These are phyloP conservation scores for Pempheris klunzingeri DNA, from an alignment of 2,797 vertebrate species.

Conservation along the genomic window DNA sequence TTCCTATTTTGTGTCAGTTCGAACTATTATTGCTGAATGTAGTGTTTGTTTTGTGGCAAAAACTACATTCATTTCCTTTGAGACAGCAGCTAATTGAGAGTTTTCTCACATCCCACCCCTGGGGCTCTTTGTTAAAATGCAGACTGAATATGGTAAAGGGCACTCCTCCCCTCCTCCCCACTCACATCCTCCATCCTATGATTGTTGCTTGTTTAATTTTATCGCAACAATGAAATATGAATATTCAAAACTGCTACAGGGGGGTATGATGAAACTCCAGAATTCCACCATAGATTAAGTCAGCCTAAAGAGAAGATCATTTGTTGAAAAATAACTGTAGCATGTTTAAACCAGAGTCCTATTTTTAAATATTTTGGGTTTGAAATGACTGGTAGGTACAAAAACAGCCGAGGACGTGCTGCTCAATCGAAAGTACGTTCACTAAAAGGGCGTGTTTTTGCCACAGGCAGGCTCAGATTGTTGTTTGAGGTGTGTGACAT, in stretches of 20 bases:
- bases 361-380: no score
- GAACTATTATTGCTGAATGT: not conserved
- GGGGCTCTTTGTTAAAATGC: conserved; percentile 49
- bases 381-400: no score
- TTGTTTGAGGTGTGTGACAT: no score
- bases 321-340: no score
- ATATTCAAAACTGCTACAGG: conserved; percentile 62
- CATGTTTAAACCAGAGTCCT: no score
- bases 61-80: conserved; percentile 9
- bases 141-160: conserved; percentile 48
- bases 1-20: not conserved
- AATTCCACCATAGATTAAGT: conserved; percentile 53
- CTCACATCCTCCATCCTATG: conserved; percentile 3
- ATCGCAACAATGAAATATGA: conserved; percentile 49
- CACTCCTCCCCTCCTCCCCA: conserved; percentile 9
- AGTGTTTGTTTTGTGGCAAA: conserved; percentile 24
- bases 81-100: conserved; percentile 54
- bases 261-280: conserved; percentile 25
- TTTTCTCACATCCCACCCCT: conserved; percentile 48
- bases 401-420: no score
- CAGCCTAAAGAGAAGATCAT: conserved; percentile 23
- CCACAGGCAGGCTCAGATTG: no score
- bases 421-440: no score
- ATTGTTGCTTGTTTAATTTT: conserved; percentile 34
- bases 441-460: no score